A percentile compares a stretch with the other conserved stretches of the same genome.
Conservation (phyloP, 2,797 vertebrate species). For the Phylloscopus collybita region DNA sequence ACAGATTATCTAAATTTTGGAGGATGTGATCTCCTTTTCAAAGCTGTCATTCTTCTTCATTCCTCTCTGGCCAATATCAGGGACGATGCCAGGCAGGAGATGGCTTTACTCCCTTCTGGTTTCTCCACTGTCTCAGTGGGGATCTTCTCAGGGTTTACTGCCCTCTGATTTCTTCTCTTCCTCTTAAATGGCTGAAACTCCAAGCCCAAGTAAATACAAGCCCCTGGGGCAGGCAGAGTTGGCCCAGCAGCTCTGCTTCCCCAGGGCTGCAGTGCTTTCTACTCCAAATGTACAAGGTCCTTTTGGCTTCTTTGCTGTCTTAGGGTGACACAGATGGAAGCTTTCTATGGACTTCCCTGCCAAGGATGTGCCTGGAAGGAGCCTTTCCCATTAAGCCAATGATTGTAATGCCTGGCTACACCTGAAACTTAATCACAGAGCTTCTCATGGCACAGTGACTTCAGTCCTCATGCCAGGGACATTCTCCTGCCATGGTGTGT, state of each 20-base stretch:
- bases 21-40: neutral
- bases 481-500: neutral
- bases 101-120: neutral
- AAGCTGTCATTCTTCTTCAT: neutral
- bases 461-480: neutral
- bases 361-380: neutral
- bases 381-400: neutral
- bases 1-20: neutral
- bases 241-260: neutral
- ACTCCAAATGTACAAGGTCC: fast-evolving
- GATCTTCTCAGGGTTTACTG: neutral
- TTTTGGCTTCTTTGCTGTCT: neutral
- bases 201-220: neutral
- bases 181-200: neutral
- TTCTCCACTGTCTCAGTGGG: neutral
- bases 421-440: neutral
- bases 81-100: neutral
- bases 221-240: neutral
- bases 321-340: neutral
- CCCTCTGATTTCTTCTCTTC: neutral
- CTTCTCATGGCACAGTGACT: neutral
- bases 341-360: neutral
- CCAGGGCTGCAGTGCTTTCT: neutral
- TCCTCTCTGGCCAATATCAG: neutral
- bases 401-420: neutral